These are phyloP conservation scores for Riptortus pedestris DNA, from an alignment of 1,140 invertebrate species.

Conservation along the genomic window DNA sequence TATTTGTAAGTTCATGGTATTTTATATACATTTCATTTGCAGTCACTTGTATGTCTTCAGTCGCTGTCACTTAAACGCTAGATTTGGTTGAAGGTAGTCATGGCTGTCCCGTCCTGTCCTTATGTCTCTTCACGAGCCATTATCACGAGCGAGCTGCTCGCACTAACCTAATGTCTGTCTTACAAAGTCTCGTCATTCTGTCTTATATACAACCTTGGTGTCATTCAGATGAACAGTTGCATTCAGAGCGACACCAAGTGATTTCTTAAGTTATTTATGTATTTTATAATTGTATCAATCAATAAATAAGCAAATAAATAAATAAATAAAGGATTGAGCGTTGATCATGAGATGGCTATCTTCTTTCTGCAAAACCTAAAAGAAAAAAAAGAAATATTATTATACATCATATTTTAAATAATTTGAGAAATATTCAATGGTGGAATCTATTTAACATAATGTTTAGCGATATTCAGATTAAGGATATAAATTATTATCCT, in stretches of 20 bases:
- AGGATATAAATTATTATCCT: not conserved
- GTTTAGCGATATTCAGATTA: not conserved
- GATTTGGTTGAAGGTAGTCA: not conserved
- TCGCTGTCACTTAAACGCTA: not conserved
- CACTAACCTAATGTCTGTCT: conserved; percentile 7
- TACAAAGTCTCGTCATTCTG: not conserved
- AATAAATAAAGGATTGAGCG: conserved; percentile 5
- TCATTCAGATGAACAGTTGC: not conserved
- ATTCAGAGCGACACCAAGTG: not conserved
- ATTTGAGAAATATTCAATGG: not conserved
- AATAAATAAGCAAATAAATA: conserved; percentile 5
- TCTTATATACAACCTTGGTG: not conserved
- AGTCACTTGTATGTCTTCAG: not conserved
- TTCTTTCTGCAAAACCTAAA: not conserved
- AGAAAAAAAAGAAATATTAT: not conserved
- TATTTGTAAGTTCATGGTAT: not conserved
- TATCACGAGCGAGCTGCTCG: not conserved
- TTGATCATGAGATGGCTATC: not conserved
- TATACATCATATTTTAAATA: too few relatives aligned
- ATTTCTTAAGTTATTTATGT: not conserved
- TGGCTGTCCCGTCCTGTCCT: not conserved
- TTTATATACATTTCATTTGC: not conserved
- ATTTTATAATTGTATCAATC: not conserved
- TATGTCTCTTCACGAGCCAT: conserved; percentile 14
- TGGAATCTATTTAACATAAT: not conserved